Percentiles rank a stretch among this genome's conserved stretches.
Evolutionary conservation across 2,888 invertebrate species (phyloP).

Genomic region (Allophyes oxyacanthae): DNA sequence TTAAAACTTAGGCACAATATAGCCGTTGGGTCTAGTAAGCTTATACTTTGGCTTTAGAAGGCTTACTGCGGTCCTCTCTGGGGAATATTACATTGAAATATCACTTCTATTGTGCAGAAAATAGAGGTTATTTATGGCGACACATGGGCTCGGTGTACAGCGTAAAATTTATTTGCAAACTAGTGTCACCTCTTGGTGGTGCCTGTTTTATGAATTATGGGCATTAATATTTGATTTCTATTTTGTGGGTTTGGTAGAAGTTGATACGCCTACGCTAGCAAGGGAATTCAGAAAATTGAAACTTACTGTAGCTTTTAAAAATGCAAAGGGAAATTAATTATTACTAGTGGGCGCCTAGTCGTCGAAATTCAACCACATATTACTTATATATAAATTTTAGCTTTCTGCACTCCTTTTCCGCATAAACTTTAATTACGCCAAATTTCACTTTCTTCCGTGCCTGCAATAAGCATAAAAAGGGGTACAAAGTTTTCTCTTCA

Average conservation of each 20-base stretch:
- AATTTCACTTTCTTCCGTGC: too few species aligned
- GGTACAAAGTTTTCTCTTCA: too few species aligned
- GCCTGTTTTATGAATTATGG: constrained; percentile 39
- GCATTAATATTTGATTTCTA: constrained; percentile 42
- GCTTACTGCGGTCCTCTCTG: constrained; percentile 43
- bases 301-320: too few species aligned
- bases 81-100: constrained; percentile 67
- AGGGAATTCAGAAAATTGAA: too few species aligned
- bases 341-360: too few species aligned
- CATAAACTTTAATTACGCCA: too few species aligned
- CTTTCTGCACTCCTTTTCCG: too few species aligned
- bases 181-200: constrained; percentile 27
- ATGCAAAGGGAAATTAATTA: too few species aligned
- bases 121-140: constrained; percentile 71
- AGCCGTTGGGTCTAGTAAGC: constrained; percentile 37
- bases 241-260: constrained; percentile 13
- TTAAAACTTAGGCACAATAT: constrained; percentile 19
- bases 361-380: too few species aligned
- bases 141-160: constrained; percentile 43
- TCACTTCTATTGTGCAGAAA: constrained; percentile 67
- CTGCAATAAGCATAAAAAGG: too few species aligned
- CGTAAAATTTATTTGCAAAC: constrained; percentile 52
- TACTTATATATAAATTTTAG: too few species aligned
- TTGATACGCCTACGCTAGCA: background rate
- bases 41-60: constrained; percentile 39